Conservation (phyloP, 2,797 vertebrate species). For the Oreonectes daqikongensis region DNA sequence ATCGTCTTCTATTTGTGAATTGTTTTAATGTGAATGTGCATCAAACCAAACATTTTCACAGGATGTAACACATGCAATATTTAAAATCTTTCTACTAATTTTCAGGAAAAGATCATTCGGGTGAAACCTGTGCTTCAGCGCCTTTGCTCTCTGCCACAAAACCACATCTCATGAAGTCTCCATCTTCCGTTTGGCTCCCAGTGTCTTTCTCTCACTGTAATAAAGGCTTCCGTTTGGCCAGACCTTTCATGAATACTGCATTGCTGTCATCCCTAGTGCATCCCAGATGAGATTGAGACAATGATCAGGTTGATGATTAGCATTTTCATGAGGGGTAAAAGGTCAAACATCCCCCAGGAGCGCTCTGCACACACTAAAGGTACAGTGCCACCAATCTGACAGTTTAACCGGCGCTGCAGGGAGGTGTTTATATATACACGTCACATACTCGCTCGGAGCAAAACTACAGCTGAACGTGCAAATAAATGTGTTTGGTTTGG, state of each 20-base stretch:
- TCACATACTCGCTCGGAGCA: conserved; percentile 22
- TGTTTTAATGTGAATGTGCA: not conserved
- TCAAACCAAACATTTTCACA: conserved; percentile 20
- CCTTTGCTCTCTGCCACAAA: conserved; percentile 38
- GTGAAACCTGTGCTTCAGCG: conserved; percentile 14
- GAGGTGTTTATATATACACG: conserved; percentile 20
- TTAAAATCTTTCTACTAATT: conserved; percentile 33
- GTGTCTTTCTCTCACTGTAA: conserved; percentile 25
- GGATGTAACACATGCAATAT: conserved; percentile 30
- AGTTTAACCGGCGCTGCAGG: conserved; percentile 5
- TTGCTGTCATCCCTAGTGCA: conserved; percentile 45
- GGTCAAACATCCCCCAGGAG: conserved; percentile 29
- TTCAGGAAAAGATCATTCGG: not conserved
- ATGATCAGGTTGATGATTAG: conserved; percentile 54
- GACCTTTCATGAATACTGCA: conserved; percentile 51
- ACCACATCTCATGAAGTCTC: conserved; percentile 40
- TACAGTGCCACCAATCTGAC: conserved; percentile 7
- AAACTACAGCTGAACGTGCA: conserved; percentile 33
- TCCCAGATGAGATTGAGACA: conserved; percentile 49
- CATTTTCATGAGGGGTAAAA: conserved; percentile 50
- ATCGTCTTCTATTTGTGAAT: conserved; percentile 10
- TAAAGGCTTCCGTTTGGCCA: conserved; percentile 41
- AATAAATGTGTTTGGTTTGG: conserved; percentile 36
- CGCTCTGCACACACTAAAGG: conserved; percentile 23
- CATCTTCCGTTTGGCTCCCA: conserved; percentile 31